phyloP scores from a whole-genome alignment of 2,797 vertebrate species.

The Chaetophractus vellerosus region DNA sequence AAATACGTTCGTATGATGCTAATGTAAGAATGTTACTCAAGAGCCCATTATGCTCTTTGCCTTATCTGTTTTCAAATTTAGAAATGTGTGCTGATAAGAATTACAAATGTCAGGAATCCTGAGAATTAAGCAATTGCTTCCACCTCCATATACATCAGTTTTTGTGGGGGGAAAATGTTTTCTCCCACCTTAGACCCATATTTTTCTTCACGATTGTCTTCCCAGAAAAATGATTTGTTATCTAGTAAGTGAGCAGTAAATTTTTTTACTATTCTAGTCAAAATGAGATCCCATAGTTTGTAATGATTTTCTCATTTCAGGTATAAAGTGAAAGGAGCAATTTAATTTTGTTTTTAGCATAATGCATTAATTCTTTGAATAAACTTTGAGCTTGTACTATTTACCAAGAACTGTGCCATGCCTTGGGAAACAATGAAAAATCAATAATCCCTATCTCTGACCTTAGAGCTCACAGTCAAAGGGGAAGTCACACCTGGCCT shows the following conservation, averaged over 20 bases:
- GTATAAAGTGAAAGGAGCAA: background rate
- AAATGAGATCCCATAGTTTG: conserved; percentile 47
- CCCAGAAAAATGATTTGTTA: background rate
- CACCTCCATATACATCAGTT: background rate
- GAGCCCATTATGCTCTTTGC: too few relatives aligned
- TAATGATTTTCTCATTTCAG: conserved; percentile 26
- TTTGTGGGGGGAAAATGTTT: background rate
- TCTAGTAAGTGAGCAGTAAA: background rate
- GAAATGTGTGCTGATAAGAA: too few relatives aligned
- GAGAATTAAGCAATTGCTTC: background rate
- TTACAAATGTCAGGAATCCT: too few relatives aligned
- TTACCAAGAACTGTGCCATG: background rate
- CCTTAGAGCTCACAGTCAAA: background rate
- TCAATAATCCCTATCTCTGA: background rate
- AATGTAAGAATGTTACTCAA: too few relatives aligned
- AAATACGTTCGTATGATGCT: background rate
- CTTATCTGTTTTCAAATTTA: too few relatives aligned
- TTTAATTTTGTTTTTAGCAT: background rate
- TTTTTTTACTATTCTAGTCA: background rate
- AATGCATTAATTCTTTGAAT: background rate
- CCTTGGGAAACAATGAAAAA: conserved; percentile 27
- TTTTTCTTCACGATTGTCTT: background rate
- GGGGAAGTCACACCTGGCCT: background rate
- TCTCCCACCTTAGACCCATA: background rate
- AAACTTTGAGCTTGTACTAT: conserved; percentile 30